Evolutionary conservation across 1,140 invertebrate species (phyloP).

Genomic region (Bombus terrestris): DNA sequence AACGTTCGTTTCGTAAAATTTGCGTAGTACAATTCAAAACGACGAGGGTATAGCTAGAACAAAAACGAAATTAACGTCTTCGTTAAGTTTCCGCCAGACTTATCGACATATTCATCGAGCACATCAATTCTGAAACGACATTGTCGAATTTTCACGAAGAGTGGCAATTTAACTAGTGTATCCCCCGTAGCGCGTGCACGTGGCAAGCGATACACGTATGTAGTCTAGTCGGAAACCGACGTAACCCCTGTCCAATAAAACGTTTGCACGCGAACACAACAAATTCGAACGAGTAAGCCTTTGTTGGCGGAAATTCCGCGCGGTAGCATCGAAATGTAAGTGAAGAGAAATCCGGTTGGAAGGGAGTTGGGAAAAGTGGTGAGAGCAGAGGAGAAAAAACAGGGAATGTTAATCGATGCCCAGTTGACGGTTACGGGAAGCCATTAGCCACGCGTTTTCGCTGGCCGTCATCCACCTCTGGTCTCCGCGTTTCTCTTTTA

Average conservation of each 20-base stretch:
- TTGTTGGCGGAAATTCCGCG: too few species aligned
- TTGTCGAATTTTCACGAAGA: not conserved
- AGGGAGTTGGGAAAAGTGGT: too few species aligned
- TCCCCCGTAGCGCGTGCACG: too few species aligned
- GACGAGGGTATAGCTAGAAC: not conserved
- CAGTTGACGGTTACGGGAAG: conserved; percentile 31
- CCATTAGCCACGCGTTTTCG: conserved; percentile 31
- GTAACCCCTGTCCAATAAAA: not conserved
- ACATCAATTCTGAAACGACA: conserved; percentile 23
- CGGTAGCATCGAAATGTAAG: not conserved
- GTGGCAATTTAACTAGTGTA: conserved; percentile 3
- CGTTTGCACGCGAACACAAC: not conserved
- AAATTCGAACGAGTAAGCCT: not conserved
- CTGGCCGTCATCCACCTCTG: not conserved
- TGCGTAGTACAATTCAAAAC: not conserved
- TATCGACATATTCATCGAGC: conserved; percentile 21
- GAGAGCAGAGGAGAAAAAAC: not conserved
- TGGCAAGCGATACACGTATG: not conserved
- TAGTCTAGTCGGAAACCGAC: too few species aligned
- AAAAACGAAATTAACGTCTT: not conserved
- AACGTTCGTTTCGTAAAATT: not conserved
- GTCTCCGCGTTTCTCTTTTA: not conserved
- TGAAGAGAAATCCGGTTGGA: not conserved
- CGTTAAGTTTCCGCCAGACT: conserved; percentile 31
- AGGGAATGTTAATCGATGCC: conserved; percentile 46